Evolutionary conservation across 1,140 invertebrate species (phyloP).

Genomic region (Drosophila sucinea): DNA sequence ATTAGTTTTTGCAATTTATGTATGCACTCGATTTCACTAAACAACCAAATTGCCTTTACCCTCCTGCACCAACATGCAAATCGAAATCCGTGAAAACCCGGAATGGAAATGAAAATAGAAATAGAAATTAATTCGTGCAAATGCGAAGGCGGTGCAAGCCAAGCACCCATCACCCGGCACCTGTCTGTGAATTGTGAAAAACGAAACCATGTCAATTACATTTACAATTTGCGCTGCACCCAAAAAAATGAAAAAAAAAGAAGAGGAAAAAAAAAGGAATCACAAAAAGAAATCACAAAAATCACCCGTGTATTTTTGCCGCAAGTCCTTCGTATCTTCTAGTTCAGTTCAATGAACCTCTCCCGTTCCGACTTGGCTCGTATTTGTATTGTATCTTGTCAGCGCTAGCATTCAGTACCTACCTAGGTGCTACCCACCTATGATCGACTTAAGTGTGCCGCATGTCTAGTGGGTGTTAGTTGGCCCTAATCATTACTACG

Average conservation of each 20-base stretch:
- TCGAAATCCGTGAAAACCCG: slow-evolving; percentile 18
- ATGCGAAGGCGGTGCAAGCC: slow-evolving; percentile 38
- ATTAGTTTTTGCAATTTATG: slow-evolving; percentile 79
- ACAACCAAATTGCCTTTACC: slow-evolving; percentile 45
- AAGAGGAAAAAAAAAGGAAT: slow-evolving; percentile 26
- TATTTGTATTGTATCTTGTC: slow-evolving; percentile 44
- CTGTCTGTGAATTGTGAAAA: slow-evolving; percentile 41
- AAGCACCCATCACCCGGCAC: slow-evolving; percentile 1
- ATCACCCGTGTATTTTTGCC: background rate
- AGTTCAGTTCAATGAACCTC: slow-evolving; percentile 57
- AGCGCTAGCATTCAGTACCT: slow-evolving; percentile 22
- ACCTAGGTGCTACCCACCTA: background rate
- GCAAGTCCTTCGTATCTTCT: slow-evolving; percentile 31
- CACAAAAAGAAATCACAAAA: background rate
- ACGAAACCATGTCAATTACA: slow-evolving; percentile 81
- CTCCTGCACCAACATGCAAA: slow-evolving; percentile 37
- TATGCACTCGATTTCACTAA: slow-evolving; percentile 60
- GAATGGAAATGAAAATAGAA: slow-evolving; percentile 35
- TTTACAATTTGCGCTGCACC: slow-evolving; percentile 63
- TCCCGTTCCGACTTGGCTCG: background rate
- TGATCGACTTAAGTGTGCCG: slow-evolving; percentile 77
- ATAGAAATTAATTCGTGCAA: slow-evolving; percentile 75
- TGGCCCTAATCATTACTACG: slow-evolving; percentile 36
- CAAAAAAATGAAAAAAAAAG: slow-evolving; percentile 27
- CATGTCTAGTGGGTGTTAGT: slow-evolving; percentile 34